phyloP scores from a whole-genome alignment of 2,113 vertebrate species.

The Zosterops lateralis region DNA sequence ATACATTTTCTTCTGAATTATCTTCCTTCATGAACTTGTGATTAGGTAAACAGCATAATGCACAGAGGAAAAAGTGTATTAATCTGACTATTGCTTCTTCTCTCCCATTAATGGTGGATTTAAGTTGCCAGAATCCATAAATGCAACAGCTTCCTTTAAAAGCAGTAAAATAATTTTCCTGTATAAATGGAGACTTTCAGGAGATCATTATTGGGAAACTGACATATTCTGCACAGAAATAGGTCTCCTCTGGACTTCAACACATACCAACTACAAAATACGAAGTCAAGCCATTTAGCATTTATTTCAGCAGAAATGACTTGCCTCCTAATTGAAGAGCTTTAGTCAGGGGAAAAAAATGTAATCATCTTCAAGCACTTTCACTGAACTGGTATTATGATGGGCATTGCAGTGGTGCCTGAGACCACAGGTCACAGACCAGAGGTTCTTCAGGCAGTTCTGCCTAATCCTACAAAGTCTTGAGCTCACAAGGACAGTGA shows the following conservation, averaged over 20 bases:
- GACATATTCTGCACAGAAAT: slow-evolving; percentile 56
- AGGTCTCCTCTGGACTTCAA: slow-evolving; percentile 47
- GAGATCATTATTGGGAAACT: slow-evolving; percentile 58
- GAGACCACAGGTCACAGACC: not conserved
- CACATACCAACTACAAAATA: slow-evolving; percentile 33
- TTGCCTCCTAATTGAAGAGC: slow-evolving; percentile 41
- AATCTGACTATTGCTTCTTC: slow-evolving; percentile 17
- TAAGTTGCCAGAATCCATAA: slow-evolving; percentile 61
- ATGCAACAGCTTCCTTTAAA: slow-evolving; percentile 63
- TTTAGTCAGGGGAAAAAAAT: not conserved
- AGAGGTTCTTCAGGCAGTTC: not conserved
- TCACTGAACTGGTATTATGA: not conserved
- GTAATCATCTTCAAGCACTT: slow-evolving; percentile 1
- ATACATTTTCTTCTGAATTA: slow-evolving; percentile 49
- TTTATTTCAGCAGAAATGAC: slow-evolving; percentile 48
- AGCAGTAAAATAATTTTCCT: slow-evolving; percentile 63
- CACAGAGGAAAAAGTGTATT: slow-evolving; percentile 44
- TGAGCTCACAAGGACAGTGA: not conserved
- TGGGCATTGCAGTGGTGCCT: not conserved
- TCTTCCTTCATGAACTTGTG: slow-evolving; percentile 32
- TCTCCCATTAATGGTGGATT: slow-evolving; percentile 30
- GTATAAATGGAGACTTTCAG: slow-evolving; percentile 59
- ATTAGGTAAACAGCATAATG: slow-evolving; percentile 35
- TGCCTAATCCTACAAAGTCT: not conserved
- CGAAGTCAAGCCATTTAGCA: slow-evolving; percentile 56